These are phyloP conservation scores for Dryobotodes eremita DNA, from an alignment of 2,888 invertebrate genomes.

Conservation along the genomic window DNA sequence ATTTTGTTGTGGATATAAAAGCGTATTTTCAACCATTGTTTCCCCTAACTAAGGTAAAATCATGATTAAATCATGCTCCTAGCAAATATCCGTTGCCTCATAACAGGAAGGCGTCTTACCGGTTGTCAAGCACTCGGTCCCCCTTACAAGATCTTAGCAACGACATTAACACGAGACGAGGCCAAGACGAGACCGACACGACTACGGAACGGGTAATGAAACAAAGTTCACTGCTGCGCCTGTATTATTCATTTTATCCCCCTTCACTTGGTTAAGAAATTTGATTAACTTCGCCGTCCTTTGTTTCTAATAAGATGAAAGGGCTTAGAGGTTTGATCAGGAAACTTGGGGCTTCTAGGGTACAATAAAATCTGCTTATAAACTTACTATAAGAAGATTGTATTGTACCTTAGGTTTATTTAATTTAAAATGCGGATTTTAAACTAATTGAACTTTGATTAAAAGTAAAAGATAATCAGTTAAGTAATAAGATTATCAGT, in stretches of 20 bases:
- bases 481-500: background rate
- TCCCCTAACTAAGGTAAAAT: background rate
- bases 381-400: background rate
- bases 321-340: conserved; percentile 14
- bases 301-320: conserved; percentile 36
- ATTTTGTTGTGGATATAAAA: background rate
- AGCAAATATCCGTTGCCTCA: background rate
- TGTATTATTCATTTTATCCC: conserved; percentile 47
- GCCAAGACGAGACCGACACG: conserved; percentile 8
- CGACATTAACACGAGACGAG: background rate
- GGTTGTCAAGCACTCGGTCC: background rate
- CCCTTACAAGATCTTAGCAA: background rate
- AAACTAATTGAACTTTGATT: background rate
- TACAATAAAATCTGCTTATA: background rate
- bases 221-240: conserved; percentile 24
- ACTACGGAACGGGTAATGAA: conserved; percentile 19
- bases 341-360: background rate
- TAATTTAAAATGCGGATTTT: background rate
- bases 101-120: background rate
- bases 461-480: background rate
- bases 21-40: background rate
- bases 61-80: no score
- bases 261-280: conserved; percentile 40
- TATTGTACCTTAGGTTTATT: background rate
- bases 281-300: conserved; percentile 41